phyloP scores from a whole-genome alignment of 2,888 invertebrate species.

The Tiphia femorata region DNA sequence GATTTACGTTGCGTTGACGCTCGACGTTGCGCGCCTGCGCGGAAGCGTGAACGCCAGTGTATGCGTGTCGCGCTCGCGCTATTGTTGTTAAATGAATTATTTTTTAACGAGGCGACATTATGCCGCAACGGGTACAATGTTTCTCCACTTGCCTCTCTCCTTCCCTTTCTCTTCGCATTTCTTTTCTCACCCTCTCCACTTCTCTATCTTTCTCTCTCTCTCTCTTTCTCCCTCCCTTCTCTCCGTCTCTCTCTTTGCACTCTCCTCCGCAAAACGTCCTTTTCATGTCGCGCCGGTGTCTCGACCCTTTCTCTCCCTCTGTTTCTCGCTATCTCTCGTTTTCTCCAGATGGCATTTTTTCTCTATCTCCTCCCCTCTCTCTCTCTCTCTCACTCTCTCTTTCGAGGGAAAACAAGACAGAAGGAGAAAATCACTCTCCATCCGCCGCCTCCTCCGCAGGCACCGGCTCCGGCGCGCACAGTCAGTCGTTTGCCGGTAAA shows the following conservation, averaged over 20 bases:
- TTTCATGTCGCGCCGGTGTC: conserved; percentile 23
- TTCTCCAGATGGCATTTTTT: no score
- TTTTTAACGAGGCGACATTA: conserved; percentile 62
- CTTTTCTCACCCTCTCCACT: neutral
- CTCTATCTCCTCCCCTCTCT: neutral
- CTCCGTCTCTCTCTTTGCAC: neutral
- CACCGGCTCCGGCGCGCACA: neutral
- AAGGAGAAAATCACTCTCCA: no score
- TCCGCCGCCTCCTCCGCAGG: neutral
- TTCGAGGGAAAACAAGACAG: no score
- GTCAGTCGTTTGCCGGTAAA: conserved; percentile 17
- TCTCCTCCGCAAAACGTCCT: conserved; percentile 20
- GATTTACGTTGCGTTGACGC: no score
- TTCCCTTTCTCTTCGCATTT: neutral
- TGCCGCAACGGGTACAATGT: conserved; percentile 50
- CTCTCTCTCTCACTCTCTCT: neutral
- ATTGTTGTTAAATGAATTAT: conserved; percentile 59
- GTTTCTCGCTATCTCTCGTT: neutral
- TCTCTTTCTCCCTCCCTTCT: neutral
- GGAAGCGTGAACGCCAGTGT: no score
- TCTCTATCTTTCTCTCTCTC: neutral
- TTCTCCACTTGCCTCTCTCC: conserved; percentile 14
- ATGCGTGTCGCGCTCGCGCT: no score
- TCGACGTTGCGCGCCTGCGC: neutral
- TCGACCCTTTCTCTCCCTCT: neutral